Conservation (phyloP, 1,140 invertebrate genomes). For the Drosophila subobscura region DNA sequence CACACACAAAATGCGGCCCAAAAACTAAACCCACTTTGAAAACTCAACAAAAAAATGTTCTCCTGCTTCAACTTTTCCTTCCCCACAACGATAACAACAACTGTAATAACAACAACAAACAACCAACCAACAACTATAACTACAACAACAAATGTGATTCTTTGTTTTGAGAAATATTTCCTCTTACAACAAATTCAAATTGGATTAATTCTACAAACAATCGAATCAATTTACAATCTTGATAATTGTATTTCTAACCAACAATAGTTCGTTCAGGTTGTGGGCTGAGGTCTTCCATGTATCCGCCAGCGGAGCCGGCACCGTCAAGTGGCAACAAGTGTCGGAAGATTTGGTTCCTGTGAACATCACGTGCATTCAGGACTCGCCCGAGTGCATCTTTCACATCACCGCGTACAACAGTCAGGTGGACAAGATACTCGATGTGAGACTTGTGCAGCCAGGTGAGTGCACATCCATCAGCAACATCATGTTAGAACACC, state of each 20-base stretch:
- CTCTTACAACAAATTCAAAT: conserved; percentile 48
- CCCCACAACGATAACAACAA: conserved; percentile 41
- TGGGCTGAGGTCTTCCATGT: conserved; percentile 99
- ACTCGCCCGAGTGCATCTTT: conserved; percentile 97
- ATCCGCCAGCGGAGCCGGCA: conserved; percentile 93
- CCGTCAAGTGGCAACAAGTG: conserved; percentile 98
- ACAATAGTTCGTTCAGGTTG: conserved; percentile 88
- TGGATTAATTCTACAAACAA: conserved; percentile 33
- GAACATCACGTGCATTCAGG: conserved; percentile 98
- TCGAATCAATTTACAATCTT: conserved; percentile 26
- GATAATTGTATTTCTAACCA: conserved; percentile 62
- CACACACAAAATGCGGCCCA: conserved; percentile 57
- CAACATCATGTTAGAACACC: too few species aligned
- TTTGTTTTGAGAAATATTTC: conserved; percentile 57
- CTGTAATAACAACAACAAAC: conserved; percentile 42
- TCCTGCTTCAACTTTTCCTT: conserved; percentile 66
- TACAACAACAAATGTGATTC: conserved; percentile 60
- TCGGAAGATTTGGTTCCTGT: conserved; percentile 98
- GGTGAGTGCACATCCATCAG: conserved; percentile 86
- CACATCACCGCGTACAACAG: conserved; percentile 99
- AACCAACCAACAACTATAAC: conserved; percentile 25
- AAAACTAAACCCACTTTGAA: conserved; percentile 43
- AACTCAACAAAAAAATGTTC: conserved; percentile 54
- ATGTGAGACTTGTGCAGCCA: conserved; percentile 97
- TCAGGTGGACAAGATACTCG: conserved; percentile 98